Percentiles rank a stretch among this genome's conserved stretches.
These are phyloP conservation scores for Watsonalla binaria DNA, from an alignment of 2,888 invertebrate genomes.

Conservation along the genomic window DNA sequence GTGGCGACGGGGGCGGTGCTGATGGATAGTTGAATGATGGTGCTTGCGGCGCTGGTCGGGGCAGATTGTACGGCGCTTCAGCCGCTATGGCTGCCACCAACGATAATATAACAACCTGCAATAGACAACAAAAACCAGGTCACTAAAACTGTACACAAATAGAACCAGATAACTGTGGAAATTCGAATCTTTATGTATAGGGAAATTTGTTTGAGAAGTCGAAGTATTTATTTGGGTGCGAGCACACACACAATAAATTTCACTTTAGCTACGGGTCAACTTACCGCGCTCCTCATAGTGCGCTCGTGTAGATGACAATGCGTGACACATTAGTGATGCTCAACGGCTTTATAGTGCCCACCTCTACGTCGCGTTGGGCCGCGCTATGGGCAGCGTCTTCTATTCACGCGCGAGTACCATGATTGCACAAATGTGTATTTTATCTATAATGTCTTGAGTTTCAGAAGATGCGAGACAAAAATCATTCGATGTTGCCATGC, in stretches of 20 bases:
- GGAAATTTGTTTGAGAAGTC: neutral
- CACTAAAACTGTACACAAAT: constrained; percentile 13
- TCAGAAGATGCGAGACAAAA: constrained; percentile 8
- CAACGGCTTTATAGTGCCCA: constrained; percentile 59
- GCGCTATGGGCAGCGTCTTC: constrained; percentile 24
- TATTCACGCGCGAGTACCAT: constrained; percentile 16
- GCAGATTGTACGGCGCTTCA: constrained; percentile 66
- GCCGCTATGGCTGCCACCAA: constrained; percentile 51
- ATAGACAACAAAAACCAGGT: constrained; percentile 19
- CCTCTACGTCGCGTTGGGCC: constrained; percentile 41
- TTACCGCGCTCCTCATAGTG: constrained; percentile 69
- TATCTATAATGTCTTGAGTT: constrained; percentile 2
- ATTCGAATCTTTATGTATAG: neutral
- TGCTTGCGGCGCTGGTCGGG: constrained; percentile 48
- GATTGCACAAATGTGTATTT: constrained; percentile 22
- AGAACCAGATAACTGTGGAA: constrained; percentile 11
- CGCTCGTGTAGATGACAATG: constrained; percentile 46
- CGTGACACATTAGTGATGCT: constrained; percentile 36
- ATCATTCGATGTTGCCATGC: neutral
- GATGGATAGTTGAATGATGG: constrained; percentile 46
- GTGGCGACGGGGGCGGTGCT: constrained; percentile 27
- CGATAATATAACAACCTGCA: constrained; percentile 57
- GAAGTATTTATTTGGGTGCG: constrained; percentile 20
- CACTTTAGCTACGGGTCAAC: constrained; percentile 49
- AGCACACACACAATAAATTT: constrained; percentile 36